Evolutionary conservation across 2,113 vertebrate genomes (phyloP).

Genomic region (Coracopsis vasa): DNA sequence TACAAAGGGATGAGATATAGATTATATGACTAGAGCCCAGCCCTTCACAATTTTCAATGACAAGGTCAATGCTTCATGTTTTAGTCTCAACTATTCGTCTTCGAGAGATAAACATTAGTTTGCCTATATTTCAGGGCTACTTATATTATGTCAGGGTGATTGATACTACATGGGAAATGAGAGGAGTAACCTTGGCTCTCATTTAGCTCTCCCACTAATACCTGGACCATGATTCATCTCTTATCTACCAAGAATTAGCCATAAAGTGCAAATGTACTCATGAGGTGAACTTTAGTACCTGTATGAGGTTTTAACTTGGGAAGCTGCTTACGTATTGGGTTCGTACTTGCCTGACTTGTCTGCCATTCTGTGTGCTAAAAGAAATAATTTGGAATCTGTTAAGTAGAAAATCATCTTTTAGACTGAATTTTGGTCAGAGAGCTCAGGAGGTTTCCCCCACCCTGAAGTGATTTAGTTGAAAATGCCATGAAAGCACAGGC

Average conservation of each 20-base stretch:
- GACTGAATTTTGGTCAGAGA: not conserved
- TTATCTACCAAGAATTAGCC: slow-evolving; percentile 30
- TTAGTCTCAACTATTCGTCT: not conserved
- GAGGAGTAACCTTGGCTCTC: not conserved
- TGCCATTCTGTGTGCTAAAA: not conserved
- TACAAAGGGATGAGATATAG: not conserved
- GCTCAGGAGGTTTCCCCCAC: not conserved
- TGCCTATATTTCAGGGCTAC: not conserved
- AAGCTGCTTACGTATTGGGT: not conserved
- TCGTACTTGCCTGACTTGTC: not conserved
- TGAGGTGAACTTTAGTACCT: slow-evolving; percentile 46
- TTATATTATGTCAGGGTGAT: not conserved
- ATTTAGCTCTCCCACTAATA: not conserved
- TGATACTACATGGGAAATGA: not conserved
- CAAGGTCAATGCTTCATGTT: accelerated
- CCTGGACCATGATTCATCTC: slow-evolving; percentile 14
- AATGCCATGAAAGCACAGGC: not conserved
- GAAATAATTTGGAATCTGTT: not conserved
- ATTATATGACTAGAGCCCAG: not conserved
- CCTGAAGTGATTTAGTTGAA: not conserved
- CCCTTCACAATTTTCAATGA: not conserved
- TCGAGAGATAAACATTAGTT: accelerated
- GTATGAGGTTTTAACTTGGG: not conserved
- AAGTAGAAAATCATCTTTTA: not conserved
- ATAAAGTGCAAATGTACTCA: not conserved